These are phyloP conservation scores for Solenopsis fugax DNA, from an alignment of 1,140 invertebrate species.

Conservation along the genomic window DNA sequence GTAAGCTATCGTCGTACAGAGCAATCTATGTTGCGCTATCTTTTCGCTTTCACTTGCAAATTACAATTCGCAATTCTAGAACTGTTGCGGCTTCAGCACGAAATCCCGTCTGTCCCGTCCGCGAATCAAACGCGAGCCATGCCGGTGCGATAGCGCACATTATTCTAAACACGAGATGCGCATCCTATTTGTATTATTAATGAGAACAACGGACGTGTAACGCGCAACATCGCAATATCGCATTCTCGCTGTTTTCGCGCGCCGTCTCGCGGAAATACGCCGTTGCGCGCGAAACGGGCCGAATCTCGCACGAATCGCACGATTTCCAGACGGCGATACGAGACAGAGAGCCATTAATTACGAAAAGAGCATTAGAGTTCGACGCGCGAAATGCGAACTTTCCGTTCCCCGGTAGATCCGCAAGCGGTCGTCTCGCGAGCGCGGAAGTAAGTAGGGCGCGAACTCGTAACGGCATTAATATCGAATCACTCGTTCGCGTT, in stretches of 20 bases:
- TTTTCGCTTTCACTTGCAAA: slow-evolving; percentile 53
- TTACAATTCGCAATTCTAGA: slow-evolving; percentile 47
- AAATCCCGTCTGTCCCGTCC: slow-evolving; percentile 2
- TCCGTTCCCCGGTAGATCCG: slow-evolving; percentile 40
- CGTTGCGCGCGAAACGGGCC: neutral
- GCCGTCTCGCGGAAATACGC: slow-evolving; percentile 12
- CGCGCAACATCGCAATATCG: slow-evolving; percentile 18
- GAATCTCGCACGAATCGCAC: slow-evolving; percentile 21
- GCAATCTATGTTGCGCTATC: slow-evolving; percentile 41
- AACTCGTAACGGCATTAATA: slow-evolving; percentile 77
- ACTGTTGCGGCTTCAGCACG: slow-evolving; percentile 25
- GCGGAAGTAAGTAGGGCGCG: slow-evolving; percentile 66
- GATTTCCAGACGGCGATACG: slow-evolving; percentile 44
- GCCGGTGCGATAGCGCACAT: slow-evolving; percentile 8
- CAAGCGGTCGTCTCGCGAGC: slow-evolving; percentile 51
- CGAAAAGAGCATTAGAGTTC: slow-evolving; percentile 63
- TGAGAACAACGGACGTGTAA: slow-evolving; percentile 48
- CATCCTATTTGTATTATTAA: slow-evolving; percentile 56
- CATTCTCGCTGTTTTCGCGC: slow-evolving; percentile 32
- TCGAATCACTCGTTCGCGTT: slow-evolving; percentile 74
- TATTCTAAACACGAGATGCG: slow-evolving; percentile 53
- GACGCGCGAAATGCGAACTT: slow-evolving; percentile 60
- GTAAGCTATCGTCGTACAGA: slow-evolving; percentile 39
- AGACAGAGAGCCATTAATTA: slow-evolving; percentile 71
- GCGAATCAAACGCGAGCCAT: slow-evolving; percentile 47